Base-by-base conservation (phyloP, 2,113 vertebrate species). In the Platycercus adscitus region DNA sequence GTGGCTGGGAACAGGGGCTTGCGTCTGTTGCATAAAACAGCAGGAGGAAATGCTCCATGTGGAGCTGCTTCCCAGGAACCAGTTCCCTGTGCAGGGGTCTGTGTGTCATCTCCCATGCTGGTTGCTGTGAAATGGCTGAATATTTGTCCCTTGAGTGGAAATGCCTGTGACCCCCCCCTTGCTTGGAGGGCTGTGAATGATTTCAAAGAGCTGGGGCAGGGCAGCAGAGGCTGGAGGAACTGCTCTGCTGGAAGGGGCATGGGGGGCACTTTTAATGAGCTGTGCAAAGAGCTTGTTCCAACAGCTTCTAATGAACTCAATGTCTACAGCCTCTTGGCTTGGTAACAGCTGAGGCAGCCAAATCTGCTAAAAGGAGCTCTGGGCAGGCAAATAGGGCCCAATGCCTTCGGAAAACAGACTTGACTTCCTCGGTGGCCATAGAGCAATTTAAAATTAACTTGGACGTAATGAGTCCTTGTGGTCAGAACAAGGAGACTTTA, bases 261-360 rank as follows among this genome's bases (percentile, higher is more conserved):
- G 91, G 64, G 89, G 97, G 97, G 29, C 91, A 89, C 95, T 97
- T 97, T 96, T 97, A 98, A 98, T 98, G 97, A 98, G 91, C 87
- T 96, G 90, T 93, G 95, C 86, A 58, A 71, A 92, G 96, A 96
- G 93, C 96, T 96, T 96, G 97, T 97, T 89, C 93, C 87, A 91
- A 96, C 97, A 94, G 82, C 96, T 96, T 85, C 95, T 98, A 98
- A 98, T 98, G 97, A 96, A 97, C 96, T 97, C 95, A 94, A 83
- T 91, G 92, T 96, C 89, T 93, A 92, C 65, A 25, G 85, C 80
- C 92, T 88, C 88, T 92, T 97, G 60, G 66, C 93, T 85, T 93
- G 90, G 72, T 93, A 94, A 88, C 91, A 91, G 88, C 93, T 96
- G 91, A 96, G 82, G 79, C 92, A 96, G 95, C 93, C 96, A 94